Conservation (phyloP, 2,888 invertebrate genomes). For the Buathra laborator region DNA sequence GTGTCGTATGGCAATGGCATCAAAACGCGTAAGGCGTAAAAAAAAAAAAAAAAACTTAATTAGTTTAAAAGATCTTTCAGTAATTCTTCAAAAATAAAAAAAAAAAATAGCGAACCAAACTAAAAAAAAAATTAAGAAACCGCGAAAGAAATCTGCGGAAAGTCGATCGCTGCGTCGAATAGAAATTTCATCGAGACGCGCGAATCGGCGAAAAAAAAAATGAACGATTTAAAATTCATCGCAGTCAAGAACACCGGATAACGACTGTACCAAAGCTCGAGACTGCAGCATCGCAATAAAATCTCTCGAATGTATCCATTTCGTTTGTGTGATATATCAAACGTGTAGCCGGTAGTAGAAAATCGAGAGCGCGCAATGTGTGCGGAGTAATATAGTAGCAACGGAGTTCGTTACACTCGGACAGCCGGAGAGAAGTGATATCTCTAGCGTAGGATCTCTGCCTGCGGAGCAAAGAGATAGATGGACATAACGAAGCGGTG, state of each 20-base stretch:
- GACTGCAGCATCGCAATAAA: slow-evolving; percentile 55
- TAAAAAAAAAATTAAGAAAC: too few relatives aligned
- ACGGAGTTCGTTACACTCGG: slow-evolving; percentile 70
- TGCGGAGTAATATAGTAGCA: slow-evolving; percentile 28
- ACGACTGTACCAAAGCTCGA: slow-evolving; percentile 34
- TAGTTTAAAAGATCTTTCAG: too few relatives aligned
- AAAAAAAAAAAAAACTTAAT: too few relatives aligned
- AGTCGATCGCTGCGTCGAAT: too few relatives aligned
- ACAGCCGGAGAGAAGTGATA: slow-evolving; percentile 54
- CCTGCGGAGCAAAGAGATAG: slow-evolving; percentile 19
- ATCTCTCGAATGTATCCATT: slow-evolving; percentile 17
- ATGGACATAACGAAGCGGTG: slow-evolving; percentile 26
- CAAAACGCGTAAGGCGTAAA: background rate
- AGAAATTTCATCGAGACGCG: background rate
- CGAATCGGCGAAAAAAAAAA: background rate
- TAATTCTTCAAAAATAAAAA: background rate
- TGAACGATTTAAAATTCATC: background rate
- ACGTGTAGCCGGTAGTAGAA: slow-evolving; percentile 28
- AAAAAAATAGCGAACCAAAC: too few relatives aligned
- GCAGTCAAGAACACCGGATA: background rate
- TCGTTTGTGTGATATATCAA: slow-evolving; percentile 16
- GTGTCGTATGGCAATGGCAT: slow-evolving; percentile 7
- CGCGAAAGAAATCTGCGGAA: too few relatives aligned
- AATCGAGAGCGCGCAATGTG: slow-evolving; percentile 17
- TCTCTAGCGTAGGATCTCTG: slow-evolving; percentile 66